These are phyloP conservation scores for Meliscaeva auricollis DNA, from an alignment of 2,888 invertebrate species.

Conservation along the genomic window DNA sequence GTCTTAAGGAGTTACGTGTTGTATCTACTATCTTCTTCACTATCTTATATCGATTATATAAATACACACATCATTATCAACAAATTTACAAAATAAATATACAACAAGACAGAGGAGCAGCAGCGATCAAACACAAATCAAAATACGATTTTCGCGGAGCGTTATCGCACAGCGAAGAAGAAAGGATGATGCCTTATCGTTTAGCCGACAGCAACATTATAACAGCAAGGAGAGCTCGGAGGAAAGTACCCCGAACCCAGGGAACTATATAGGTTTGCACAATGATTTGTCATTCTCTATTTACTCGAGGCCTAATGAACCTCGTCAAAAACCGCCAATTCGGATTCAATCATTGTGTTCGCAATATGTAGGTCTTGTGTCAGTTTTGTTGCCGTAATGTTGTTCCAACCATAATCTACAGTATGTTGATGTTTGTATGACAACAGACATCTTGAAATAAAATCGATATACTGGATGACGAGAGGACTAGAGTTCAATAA, in stretches of 20 bases:
- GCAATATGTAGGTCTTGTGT: conserved; percentile 1
- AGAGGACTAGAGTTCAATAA: too few relatives aligned
- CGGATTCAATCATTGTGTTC: conserved; percentile 54
- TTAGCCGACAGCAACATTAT: conserved; percentile 6
- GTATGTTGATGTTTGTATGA: conserved; percentile 52
- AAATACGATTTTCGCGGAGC: conserved; percentile 80
- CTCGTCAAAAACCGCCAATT: conserved; percentile 73
- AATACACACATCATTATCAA: conserved; percentile 81
- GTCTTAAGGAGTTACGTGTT: conserved; percentile 33
- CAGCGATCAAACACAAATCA: conserved; percentile 82
- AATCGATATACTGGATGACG: conserved; percentile 27
- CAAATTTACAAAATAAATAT: conserved; percentile 82
- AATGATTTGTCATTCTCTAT: conserved; percentile 52
- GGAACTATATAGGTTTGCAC: conserved; percentile 57
- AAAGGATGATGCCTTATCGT: conserved; percentile 38
- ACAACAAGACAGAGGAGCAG: conserved; percentile 48
- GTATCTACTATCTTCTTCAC: conserved; percentile 41
- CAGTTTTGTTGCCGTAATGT: conserved; percentile 27
- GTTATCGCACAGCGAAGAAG: conserved; percentile 76
- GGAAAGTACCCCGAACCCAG: conserved; percentile 10
- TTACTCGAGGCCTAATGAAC: conserved; percentile 73
- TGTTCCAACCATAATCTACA: conserved; percentile 27
- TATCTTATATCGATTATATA: conserved; percentile 52
- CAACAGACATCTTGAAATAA: conserved; percentile 37
- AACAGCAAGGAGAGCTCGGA: background rate